Evolutionary conservation across 2,113 vertebrate genomes (phyloP), one percentile per base, ranked within the genome.

Genomic region (Corydoras sp.): DNA sequence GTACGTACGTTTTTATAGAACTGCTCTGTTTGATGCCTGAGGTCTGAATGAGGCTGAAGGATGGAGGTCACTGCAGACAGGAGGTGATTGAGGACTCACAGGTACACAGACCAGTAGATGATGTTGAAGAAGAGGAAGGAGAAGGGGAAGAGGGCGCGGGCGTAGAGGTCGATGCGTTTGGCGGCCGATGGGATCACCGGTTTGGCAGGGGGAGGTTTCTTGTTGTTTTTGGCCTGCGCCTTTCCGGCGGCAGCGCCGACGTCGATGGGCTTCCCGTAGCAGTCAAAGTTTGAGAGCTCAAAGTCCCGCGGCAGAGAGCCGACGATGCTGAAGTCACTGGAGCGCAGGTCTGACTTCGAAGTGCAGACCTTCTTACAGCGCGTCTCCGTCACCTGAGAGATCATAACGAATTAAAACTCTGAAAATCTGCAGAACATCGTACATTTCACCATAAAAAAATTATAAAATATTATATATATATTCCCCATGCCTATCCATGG

Each of bases 361-460:
- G 95, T 98, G 83, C 95, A 99, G 74, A 99, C 96, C 83, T 98
- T 99, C 88, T 98, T 99, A 84, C 95, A 99, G 85, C 96, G 92
- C 3, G 91, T 98, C 84, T 98, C 97, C 9, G 90, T 94, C 86
- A 97, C 96, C 96, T 98, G 85, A 49, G 69, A 68, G 50, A 13
- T n/a, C 10, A 55, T 13, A 55, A 4, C 11, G 2, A 12, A 13
- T 9, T 11, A 55, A 55, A 55, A 24, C 18, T 24, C 18, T 24
- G 18, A 24, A 24, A 24, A 24, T 24, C 18, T 24, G 18, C 18
- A 24, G 18, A 24, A 24, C 18, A 24, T 24, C 1, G 18, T 24
- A 24, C 18, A 24, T 24, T 24, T 24, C 2, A 24, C 18, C 18
- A 24, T 51, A 51, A 51, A 50, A 50, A 50, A 50, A 6, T 50